Evolutionary conservation across 2,113 vertebrate species (phyloP).

Genomic region (Alosa alosa): DNA sequence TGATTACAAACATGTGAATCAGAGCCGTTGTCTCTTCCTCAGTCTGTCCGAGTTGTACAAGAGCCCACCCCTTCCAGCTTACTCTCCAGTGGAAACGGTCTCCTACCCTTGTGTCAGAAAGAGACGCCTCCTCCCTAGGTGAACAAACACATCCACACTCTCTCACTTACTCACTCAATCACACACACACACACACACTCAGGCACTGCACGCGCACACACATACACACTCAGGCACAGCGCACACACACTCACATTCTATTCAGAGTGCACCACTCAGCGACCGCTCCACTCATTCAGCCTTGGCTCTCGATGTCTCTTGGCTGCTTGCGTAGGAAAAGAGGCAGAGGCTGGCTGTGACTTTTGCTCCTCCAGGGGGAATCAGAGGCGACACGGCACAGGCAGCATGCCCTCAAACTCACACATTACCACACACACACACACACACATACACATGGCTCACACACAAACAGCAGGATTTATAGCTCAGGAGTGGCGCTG

Average conservation of each 20-base stretch:
- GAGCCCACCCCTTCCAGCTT: neutral
- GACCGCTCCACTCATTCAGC: neutral
- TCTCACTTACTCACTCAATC: neutral
- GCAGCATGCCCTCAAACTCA: neutral
- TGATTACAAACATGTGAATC: constrained; percentile 8
- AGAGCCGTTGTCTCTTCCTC: neutral
- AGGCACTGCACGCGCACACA: constrained; percentile 12
- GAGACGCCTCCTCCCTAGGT: neutral
- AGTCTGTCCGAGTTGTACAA: neutral
- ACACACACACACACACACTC: neutral
- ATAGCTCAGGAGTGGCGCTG: neutral
- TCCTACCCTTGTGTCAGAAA: constrained; percentile 22
- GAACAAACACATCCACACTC: constrained; percentile 7
- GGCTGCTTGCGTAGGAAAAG: constrained; percentile 1
- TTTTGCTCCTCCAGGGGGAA: neutral
- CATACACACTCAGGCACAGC: neutral
- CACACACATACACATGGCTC: neutral
- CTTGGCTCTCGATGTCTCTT: neutral
- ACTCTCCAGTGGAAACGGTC: constrained; percentile 23
- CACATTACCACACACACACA: neutral
- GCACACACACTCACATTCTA: neutral
- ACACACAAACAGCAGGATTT: constrained; percentile 11
- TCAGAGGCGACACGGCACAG: neutral
- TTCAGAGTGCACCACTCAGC: constrained; percentile 8
- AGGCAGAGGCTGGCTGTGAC: constrained; percentile 3